A percentile compares a stretch with the other conserved stretches of the same genome.
Evolutionary conservation across 2,888 invertebrate species (phyloP).

Genomic region (Spisula subtruncata): DNA sequence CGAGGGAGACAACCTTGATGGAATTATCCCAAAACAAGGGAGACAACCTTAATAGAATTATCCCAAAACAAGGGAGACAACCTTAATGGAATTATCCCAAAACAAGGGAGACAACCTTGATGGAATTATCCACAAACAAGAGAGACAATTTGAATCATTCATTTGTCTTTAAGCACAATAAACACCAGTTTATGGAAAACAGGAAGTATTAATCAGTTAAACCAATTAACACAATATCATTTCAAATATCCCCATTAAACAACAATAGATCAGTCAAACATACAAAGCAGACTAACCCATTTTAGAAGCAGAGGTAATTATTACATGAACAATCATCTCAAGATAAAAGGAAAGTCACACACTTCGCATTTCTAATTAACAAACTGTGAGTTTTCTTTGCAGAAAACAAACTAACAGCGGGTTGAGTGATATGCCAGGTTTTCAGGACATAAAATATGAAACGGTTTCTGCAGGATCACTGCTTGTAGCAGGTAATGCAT

Average conservation of each 20-base stretch:
- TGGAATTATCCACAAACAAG: no score
- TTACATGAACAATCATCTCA: background rate
- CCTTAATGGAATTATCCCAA: no score
- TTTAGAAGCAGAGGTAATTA: background rate
- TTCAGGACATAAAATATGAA: slow-evolving; percentile 28
- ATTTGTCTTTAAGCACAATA: no score
- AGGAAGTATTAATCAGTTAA: background rate
- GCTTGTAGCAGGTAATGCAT: background rate
- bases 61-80: no score
- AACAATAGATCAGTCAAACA: background rate
- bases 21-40: no score
- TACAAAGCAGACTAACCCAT: background rate
- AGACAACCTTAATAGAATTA: no score
- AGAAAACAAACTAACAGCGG: slow-evolving; percentile 28
- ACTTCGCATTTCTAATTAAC: slow-evolving; percentile 24
- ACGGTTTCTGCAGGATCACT: background rate
- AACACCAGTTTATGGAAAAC: background rate
- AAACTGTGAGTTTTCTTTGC: slow-evolving; percentile 24
- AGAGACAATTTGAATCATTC: no score
- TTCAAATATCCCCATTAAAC: background rate
- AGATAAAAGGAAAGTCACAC: slow-evolving; percentile 26
- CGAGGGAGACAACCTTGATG: no score
- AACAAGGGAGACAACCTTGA: no score
- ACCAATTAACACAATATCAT: background rate
- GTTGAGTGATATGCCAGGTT: slow-evolving; percentile 21